Evolutionary conservation across 1,140 invertebrate species (phyloP).

Genomic region (Babylonia areolata): DNA sequence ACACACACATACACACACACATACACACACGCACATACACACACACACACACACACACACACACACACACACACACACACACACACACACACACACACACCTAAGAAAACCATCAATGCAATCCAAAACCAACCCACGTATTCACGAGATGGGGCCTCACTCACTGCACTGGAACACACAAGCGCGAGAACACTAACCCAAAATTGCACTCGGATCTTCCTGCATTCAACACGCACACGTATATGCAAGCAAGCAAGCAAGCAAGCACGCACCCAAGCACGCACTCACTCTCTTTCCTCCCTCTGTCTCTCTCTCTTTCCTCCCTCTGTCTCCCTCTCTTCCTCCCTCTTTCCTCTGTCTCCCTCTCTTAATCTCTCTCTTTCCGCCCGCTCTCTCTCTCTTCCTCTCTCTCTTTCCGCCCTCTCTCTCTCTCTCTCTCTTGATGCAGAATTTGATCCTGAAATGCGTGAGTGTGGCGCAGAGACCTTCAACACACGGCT

Average conservation of each 20-base stretch:
- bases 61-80: conserved; percentile 5
- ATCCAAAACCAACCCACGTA: too few relatives aligned
- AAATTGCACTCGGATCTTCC: neutral
- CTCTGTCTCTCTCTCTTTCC: too few relatives aligned
- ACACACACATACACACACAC: conserved; percentile 27
- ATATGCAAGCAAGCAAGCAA: neutral
- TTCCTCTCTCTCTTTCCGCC: too few relatives aligned
- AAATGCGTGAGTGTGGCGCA: neutral
- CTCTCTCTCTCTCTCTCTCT: too few relatives aligned
- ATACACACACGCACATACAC: conserved; percentile 36
- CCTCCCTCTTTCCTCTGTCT: too few relatives aligned
- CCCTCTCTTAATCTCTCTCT: neutral
- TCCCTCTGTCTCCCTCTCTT: too few relatives aligned
- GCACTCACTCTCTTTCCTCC: neutral
- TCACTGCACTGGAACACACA: too few relatives aligned
- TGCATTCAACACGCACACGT: neutral
- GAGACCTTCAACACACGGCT: neutral
- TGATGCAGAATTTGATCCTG: too few relatives aligned
- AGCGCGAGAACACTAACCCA: too few relatives aligned
- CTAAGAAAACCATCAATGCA: too few relatives aligned
- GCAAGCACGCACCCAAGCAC: neutral
- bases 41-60: conserved; percentile 44
- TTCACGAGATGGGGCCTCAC: too few relatives aligned
- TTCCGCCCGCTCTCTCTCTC: neutral
- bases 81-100: neutral